Conservation (phyloP, 2,797 vertebrate genomes). For the Xenentodon cancila region DNA sequence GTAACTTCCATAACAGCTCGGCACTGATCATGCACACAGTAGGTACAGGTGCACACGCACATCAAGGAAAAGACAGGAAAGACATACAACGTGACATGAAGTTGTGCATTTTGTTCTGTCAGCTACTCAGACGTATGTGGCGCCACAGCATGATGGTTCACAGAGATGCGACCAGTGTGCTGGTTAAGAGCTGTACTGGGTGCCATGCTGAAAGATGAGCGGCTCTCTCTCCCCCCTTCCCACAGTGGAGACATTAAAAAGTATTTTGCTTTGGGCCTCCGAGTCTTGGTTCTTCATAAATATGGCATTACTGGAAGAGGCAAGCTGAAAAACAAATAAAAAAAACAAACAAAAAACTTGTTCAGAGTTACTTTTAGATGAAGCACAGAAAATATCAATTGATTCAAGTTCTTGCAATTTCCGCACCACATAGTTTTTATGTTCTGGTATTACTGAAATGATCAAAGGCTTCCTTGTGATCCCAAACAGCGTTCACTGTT, state of each 20-base stretch:
- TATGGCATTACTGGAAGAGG: constrained; percentile 48
- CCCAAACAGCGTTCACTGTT: no score
- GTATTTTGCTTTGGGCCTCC: constrained; percentile 35
- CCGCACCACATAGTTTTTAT: no score
- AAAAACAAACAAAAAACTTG: not conserved
- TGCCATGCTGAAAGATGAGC: constrained; percentile 46
- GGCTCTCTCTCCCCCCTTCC: constrained; percentile 58
- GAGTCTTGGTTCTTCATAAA: constrained; percentile 58
- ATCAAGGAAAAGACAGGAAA: not conserved
- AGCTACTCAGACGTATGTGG: not conserved
- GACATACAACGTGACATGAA: not conserved
- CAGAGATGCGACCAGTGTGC: not conserved
- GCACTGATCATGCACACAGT: constrained; percentile 8
- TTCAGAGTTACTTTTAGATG: not conserved
- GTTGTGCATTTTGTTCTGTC: no score
- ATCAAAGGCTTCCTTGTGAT: no score
- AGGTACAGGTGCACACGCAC: not conserved
- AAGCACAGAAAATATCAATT: not conserved
- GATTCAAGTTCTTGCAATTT: no score
- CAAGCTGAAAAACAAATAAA: constrained; percentile 45
- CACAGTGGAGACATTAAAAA: constrained; percentile 31
- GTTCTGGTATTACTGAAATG: no score
- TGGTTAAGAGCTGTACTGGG: constrained; percentile 36
- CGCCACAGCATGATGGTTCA: not conserved
- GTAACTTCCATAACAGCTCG: not conserved